A percentile compares a stretch with the other conserved stretches of the same genome.
These are phyloP conservation scores for Anolis apletophallus DNA, from an alignment of 2,797 vertebrate genomes.

Conservation along the genomic window DNA sequence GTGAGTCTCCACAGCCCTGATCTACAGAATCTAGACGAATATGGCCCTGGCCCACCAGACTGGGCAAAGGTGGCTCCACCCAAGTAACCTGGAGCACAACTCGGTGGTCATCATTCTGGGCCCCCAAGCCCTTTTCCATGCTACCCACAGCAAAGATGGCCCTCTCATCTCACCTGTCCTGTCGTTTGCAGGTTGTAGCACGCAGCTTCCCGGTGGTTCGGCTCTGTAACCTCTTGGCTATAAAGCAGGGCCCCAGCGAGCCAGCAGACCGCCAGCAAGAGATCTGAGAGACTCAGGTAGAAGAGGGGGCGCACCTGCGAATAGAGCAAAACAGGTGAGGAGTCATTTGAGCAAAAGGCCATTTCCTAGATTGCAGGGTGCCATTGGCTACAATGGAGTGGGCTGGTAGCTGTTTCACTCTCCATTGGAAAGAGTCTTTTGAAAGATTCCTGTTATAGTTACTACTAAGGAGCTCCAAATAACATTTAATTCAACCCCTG, in stretches of 20 bases:
- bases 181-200: conserved; percentile 88
- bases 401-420: no score
- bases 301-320: conserved; percentile 85
- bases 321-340: conserved; percentile 6
- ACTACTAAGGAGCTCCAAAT: no score
- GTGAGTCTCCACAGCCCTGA: no score
- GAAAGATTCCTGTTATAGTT: no score
- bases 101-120: accelerated
- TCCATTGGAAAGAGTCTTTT: no score
- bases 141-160: neutral
- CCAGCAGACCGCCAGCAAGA: conserved; percentile 88
- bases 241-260: conserved; percentile 82
- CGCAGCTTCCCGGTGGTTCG: conserved; percentile 60
- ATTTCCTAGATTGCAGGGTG: neutral
- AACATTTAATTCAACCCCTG: no score
- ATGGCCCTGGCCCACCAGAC: no score
- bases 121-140: accelerated
- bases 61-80: no score
- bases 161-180: conserved; percentile 81
- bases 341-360: neutral
- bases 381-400: no score
- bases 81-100: no score
- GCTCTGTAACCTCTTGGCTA: conserved; percentile 58
- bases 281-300: conserved; percentile 86
- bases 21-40: no score